phyloP scores from a whole-genome alignment of 2,113 vertebrate genomes.

The Strix aluco region DNA sequence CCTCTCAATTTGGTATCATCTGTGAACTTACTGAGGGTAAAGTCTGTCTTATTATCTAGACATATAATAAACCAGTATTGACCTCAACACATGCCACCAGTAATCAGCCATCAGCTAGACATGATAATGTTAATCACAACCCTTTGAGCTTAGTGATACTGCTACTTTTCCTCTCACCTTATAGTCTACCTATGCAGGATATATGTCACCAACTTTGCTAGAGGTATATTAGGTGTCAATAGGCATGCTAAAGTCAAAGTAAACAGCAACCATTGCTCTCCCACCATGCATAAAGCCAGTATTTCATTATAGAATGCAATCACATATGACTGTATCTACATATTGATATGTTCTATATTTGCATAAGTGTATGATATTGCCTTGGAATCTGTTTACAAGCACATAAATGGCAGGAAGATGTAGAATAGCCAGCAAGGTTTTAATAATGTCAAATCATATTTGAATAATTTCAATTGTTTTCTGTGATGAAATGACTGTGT shows the following conservation, averaged over 20 bases:
- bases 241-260: neutral
- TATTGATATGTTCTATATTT: neutral
- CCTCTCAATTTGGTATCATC: neutral
- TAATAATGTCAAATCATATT: neutral
- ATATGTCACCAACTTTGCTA: neutral
- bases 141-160: neutral
- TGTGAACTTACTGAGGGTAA: neutral
- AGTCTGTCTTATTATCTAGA: neutral
- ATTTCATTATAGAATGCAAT: neutral
- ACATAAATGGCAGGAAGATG: neutral
- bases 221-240: neutral
- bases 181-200: neutral
- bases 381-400: neutral
- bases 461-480: neutral
- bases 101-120: neutral
- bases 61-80: neutral
- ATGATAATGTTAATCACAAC: neutral
- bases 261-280: neutral
- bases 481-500: neutral
- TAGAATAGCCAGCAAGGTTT: neutral
- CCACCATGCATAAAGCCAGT: neutral
- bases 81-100: neutral
- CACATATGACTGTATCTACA: neutral
- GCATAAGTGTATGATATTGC: neutral
- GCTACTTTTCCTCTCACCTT: neutral